Evolutionary conservation across 1,140 invertebrate genomes (phyloP).

Genomic region (Radopholus similis): DNA sequence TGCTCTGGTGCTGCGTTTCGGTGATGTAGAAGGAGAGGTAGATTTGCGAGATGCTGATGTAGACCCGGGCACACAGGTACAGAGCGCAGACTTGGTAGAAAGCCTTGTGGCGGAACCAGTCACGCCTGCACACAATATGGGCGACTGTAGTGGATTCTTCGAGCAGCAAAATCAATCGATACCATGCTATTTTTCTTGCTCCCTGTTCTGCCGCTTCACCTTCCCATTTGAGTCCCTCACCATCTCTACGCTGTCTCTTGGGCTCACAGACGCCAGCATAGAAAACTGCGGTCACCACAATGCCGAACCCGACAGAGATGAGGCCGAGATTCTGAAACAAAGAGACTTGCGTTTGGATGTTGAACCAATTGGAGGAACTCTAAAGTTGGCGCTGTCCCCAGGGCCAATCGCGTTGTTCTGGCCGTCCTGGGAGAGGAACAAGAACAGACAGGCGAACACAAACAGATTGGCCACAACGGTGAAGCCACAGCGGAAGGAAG

Average conservation of each 20-base stretch:
- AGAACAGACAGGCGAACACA: constrained; percentile 42
- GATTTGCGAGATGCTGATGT: constrained; percentile 83
- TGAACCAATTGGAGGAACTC: no score
- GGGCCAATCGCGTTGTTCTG: constrained; percentile 41
- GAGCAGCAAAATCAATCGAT: neutral
- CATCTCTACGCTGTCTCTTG: neutral
- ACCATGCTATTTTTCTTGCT: constrained; percentile 30
- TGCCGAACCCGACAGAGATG: constrained; percentile 42
- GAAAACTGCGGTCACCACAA: constrained; percentile 38
- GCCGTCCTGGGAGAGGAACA: constrained; percentile 32
- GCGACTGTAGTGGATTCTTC: neutral
- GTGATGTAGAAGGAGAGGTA: constrained; percentile 86
- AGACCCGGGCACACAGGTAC: constrained; percentile 85
- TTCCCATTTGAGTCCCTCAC: constrained; percentile 17
- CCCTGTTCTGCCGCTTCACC: constrained; percentile 7
- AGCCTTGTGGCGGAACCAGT: constrained; percentile 23
- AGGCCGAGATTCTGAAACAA: constrained; percentile 23
- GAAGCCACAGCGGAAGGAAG: constrained; percentile 47
- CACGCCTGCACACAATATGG: neutral
- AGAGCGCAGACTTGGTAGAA: constrained; percentile 64
- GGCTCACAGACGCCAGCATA: constrained; percentile 41
- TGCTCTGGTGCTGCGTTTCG: constrained; percentile 72
- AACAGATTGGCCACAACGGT: constrained; percentile 52
- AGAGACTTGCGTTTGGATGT: neutral
- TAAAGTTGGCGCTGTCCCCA: constrained; percentile 39